These are phyloP conservation scores for Vesta saturnalis DNA, from an alignment of 2,888 invertebrate species.

Conservation along the genomic window DNA sequence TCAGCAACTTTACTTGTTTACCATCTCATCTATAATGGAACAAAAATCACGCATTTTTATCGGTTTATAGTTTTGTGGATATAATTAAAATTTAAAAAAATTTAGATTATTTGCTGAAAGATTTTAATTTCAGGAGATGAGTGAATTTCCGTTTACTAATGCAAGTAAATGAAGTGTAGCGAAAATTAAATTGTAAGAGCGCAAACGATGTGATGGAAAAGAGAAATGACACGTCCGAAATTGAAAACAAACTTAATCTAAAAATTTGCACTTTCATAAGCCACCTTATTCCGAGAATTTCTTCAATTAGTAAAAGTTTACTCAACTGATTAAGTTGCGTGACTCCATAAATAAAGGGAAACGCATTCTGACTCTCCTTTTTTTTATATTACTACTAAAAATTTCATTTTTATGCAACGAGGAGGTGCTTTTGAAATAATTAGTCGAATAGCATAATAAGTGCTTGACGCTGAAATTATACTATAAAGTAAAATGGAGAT, in stretches of 20 bases:
- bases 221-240: slow-evolving; percentile 28
- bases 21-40: too few relatives aligned
- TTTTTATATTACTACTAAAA: too few relatives aligned
- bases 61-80: background rate
- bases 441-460: background rate
- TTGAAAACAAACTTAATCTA: slow-evolving; percentile 37
- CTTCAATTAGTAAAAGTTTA: slow-evolving; percentile 29
- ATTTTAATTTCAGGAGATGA: slow-evolving; percentile 32
- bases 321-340: slow-evolving; percentile 17
- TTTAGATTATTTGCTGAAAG: background rate
- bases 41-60: background rate
- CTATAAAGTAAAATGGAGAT: background rate
- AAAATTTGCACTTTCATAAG: slow-evolving; percentile 35
- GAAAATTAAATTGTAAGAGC: slow-evolving; percentile 30
- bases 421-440: too few relatives aligned
- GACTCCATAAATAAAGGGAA: slow-evolving; percentile 17
- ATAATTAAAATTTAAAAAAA: background rate
- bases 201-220: slow-evolving; percentile 25
- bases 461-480: background rate
- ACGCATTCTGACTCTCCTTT: too few relatives aligned
- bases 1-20: background rate
- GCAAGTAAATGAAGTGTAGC: slow-evolving; percentile 33
- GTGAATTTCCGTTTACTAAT: slow-evolving; percentile 34
- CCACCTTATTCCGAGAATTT: slow-evolving; percentile 27
- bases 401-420: slow-evolving; percentile 12